Base-by-base conservation (phyloP, 2,113 vertebrate genomes). In the Oncorhynchus nerka region DNA sequence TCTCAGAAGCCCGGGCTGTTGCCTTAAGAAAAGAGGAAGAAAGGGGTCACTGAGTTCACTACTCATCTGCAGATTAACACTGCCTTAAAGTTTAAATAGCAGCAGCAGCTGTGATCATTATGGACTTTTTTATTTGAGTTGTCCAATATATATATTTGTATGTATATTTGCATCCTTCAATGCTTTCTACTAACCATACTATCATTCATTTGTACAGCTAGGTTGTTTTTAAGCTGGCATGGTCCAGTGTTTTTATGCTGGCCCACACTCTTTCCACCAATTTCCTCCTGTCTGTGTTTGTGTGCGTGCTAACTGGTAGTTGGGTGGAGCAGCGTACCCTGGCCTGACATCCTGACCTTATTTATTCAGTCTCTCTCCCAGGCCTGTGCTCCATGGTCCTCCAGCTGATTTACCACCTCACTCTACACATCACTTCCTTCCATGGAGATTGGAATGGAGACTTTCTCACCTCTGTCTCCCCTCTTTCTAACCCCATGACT, bases 331-430 rank as follows among this genome's bases (percentile, higher is more conserved):
- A 55, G 26, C 72, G 8, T 68, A 9, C 15, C 24, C 32, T 76
- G 8, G 55, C 57, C 73, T 57, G 62, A 78, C 65, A 70, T 85
- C 76, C 79, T 81, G 76, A 22, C 28, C 9, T 39, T 81, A 79
- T 81, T 81, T 79, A 59, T 68, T 68, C 22, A 74, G 73, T 15
- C 45, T 24, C 45, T 32, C 30, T 24, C 32, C 67, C 28, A 48
- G 20, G 12, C 69, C 11, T 51, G 68, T 74, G 26, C 28, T 49
- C 19, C 49, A 30, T 70, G 72, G n/a, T 45, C 45, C 12, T 13
- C 48, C 15, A 75, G 45, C 5, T 73, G 15, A 75, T 16, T 7
- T 68, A 64, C 69, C 12, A 32, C 5, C 73, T n/a, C n/a, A 4
- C 73, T 16, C n/a, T 45, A 51, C 68, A 74, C 57, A 75, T 77